phyloP scores from a whole-genome alignment of 2,888 invertebrate genomes.

The Drepana falcataria region DNA sequence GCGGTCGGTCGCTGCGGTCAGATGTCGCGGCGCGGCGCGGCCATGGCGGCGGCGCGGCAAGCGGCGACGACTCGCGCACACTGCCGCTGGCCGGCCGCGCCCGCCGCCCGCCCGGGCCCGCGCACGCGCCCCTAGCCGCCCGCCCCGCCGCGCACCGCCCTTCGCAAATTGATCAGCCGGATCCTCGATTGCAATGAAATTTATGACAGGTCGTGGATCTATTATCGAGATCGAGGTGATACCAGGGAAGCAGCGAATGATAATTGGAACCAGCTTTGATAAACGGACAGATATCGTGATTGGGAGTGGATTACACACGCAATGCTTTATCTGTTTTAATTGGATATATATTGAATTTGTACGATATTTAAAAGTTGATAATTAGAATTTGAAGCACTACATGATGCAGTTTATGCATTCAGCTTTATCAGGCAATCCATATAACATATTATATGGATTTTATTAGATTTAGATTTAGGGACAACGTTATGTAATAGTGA shows the following conservation, averaged over 20 bases:
- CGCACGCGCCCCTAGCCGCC: constrained; percentile 22
- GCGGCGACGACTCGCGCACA: constrained; percentile 64
- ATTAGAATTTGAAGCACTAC: constrained; percentile 1
- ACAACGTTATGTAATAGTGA: no score
- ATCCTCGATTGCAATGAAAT: constrained; percentile 73
- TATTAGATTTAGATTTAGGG: no score
- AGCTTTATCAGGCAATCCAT: not conserved
- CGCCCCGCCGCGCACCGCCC: constrained; percentile 24
- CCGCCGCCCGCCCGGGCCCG: constrained; percentile 20
- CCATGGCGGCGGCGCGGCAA: constrained; percentile 67
- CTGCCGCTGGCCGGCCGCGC: constrained; percentile 50
- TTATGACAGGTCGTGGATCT: constrained; percentile 73
- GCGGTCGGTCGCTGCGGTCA: constrained; percentile 51
- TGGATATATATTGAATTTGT: constrained; percentile 5
- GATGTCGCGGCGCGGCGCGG: constrained; percentile 64
- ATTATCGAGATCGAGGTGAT: constrained; percentile 68
- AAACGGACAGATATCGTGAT: constrained; percentile 37
- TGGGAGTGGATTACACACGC: constrained; percentile 17
- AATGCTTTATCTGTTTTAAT: constrained; percentile 7
- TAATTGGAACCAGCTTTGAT: constrained; percentile 36
- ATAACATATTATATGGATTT: no score
- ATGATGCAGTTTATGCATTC: not conserved
- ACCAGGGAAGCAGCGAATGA: constrained; percentile 38
- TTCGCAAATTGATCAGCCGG: constrained; percentile 68
- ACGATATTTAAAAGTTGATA: not conserved